These are phyloP conservation scores for Triplophysa tibetana DNA, from an alignment of 2,113 vertebrate species.

Conservation along the genomic window DNA sequence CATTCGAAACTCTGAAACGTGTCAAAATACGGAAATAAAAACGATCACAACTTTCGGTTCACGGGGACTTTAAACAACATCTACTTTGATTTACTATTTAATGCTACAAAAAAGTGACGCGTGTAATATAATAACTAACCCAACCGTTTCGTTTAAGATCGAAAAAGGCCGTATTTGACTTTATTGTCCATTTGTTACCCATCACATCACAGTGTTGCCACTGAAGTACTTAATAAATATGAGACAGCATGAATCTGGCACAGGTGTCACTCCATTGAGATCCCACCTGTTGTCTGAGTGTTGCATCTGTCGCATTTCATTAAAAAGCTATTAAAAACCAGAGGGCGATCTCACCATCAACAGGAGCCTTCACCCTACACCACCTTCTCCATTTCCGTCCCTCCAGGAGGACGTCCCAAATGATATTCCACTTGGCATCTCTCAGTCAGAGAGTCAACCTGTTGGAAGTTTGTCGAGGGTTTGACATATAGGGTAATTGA, in stretches of 20 bases:
- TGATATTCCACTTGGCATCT: slow-evolving; percentile 35
- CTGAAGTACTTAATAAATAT: background rate
- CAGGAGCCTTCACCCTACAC: slow-evolving; percentile 28
- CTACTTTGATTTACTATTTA: too few relatives aligned
- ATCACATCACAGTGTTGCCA: too few relatives aligned
- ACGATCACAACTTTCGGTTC: too few relatives aligned
- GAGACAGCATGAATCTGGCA: slow-evolving; percentile 10
- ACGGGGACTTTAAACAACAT: too few relatives aligned
- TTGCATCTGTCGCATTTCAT: slow-evolving; percentile 59
- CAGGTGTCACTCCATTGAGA: background rate
- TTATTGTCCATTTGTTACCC: too few relatives aligned
- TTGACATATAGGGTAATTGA: slow-evolving; percentile 3
- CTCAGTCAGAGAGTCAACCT: slow-evolving; percentile 34
- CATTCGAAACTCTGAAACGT: too few relatives aligned
- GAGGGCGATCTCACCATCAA: slow-evolving; percentile 33
- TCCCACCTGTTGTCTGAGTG: slow-evolving; percentile 32
- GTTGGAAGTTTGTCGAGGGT: slow-evolving; percentile 36
- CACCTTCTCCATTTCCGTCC: background rate
- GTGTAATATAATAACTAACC: too few relatives aligned
- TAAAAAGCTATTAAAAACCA: slow-evolving; percentile 55
- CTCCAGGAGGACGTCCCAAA: slow-evolving; percentile 17
- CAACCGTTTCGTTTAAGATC: too few relatives aligned
- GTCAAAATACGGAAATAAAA: too few relatives aligned
- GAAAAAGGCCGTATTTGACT: too few relatives aligned
- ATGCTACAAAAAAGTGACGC: too few relatives aligned